Percentiles rank a stretch among this genome's conserved stretches.
phyloP scores from a whole-genome alignment of 2,888 invertebrate genomes.

The Oscheius sp. region DNA sequence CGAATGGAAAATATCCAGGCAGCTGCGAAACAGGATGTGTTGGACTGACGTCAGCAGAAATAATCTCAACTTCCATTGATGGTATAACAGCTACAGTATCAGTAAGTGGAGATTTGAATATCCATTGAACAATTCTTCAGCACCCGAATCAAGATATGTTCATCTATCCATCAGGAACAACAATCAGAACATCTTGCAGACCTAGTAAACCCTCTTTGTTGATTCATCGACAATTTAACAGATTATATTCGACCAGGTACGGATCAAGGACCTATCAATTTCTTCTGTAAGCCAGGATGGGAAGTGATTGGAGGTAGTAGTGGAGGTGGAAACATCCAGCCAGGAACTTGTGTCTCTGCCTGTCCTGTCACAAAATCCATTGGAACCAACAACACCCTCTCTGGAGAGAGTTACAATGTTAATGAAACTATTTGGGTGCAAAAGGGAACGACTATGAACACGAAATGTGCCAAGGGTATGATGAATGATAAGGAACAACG shows the following conservation, averaged over 20 bases:
- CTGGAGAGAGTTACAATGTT: neutral
- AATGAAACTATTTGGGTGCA: neutral
- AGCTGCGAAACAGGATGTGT: conserved; percentile 11
- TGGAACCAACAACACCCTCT: conserved; percentile 1
- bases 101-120: neutral
- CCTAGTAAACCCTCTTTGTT: neutral
- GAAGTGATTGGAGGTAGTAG: neutral
- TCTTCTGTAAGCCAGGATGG: conserved; percentile 6
- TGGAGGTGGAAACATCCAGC: neutral
- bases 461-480: neutral
- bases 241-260: conserved; percentile 2
- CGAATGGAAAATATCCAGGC: conserved; percentile 13
- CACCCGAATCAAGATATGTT: conserved; percentile 5
- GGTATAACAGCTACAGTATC: neutral
- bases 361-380: neutral
- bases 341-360: conserved; percentile 11
- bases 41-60: neutral
- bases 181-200: conserved; percentile 7
- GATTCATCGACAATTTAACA: neutral
- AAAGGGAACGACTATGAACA: conserved; percentile 4
- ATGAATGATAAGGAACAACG: neutral
- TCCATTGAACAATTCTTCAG: neutral
- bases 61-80: neutral
- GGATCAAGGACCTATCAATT: neutral
- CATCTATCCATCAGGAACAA: neutral